Percentiles rank a stretch among this genome's conserved stretches.
phyloP scores from a whole-genome alignment of 1,140 invertebrate genomes.

The Drosophila arizonae region DNA sequence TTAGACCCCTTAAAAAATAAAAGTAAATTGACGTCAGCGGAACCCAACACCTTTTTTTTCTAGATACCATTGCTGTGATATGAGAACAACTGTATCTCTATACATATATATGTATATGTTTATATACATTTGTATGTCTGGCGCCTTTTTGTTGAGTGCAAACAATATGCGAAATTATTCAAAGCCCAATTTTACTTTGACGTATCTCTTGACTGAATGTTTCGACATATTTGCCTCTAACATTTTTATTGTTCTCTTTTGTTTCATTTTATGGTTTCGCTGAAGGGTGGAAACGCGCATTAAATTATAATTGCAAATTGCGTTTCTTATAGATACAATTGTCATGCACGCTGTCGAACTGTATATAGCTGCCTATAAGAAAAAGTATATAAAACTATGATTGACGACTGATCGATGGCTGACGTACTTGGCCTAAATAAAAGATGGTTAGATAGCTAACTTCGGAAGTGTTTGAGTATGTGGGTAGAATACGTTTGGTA shows the following conservation, averaged over 20 bases:
- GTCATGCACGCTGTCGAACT: not conserved
- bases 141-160: conserved; percentile 48
- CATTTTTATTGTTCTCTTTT: conserved; percentile 21
- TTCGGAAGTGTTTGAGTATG: too few relatives aligned
- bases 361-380: not conserved
- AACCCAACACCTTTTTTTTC: conserved; percentile 39
- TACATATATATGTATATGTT: conserved; percentile 23
- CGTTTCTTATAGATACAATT: not conserved
- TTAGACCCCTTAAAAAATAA: conserved; percentile 6
- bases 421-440: not conserved
- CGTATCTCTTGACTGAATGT: not conserved
- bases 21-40: conserved; percentile 38
- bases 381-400: not conserved
- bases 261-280: conserved; percentile 7
- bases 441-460: too few relatives aligned
- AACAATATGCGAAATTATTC: conserved; percentile 76
- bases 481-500: too few relatives aligned
- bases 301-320: conserved; percentile 38
- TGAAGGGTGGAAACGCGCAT: conserved; percentile 12
- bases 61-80: conserved; percentile 33
- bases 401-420: not conserved
- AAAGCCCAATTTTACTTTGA: conserved; percentile 23
- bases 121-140: conserved; percentile 14
- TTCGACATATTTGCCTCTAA: conserved; percentile 16
- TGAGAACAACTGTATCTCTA: conserved; percentile 40